phyloP scores from a whole-genome alignment of 2,113 vertebrate species.

The Limnothrissa miodon region DNA sequence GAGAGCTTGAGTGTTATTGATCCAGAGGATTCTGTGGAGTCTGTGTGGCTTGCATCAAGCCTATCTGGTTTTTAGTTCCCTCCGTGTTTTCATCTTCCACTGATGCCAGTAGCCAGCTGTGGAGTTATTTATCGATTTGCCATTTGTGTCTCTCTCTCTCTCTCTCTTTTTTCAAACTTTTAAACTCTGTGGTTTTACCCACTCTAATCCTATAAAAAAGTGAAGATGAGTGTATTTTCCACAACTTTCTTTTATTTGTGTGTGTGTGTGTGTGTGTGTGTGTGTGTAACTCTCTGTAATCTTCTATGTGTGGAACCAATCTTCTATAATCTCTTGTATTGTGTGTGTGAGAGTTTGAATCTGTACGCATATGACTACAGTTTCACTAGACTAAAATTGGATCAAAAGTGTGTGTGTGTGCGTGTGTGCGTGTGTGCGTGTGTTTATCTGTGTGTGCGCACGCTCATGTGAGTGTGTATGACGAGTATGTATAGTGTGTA shows the following conservation, averaged over 20 bases:
- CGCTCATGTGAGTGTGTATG: neutral
- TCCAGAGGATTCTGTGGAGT: neutral
- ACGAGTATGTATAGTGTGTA: no score
- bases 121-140: neutral
- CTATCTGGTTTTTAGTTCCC: neutral
- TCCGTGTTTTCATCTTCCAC: neutral
- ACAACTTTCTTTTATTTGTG: neutral
- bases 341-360: neutral
- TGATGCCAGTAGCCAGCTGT: neutral
- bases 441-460: neutral
- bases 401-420: conserved; percentile 2
- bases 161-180: neutral
- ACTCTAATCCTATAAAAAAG: neutral
- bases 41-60: neutral
- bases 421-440: neutral
- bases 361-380: no score
- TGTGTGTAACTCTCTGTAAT: neutral
- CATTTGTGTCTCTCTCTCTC: neutral
- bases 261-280: neutral
- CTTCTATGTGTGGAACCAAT: neutral
- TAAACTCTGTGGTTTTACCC: neutral
- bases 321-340: neutral
- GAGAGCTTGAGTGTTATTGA: neutral
- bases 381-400: no score
- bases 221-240: neutral